Conservation (phyloP, 2,113 vertebrate genomes). For the Ramphastos sulfuratus region DNA sequence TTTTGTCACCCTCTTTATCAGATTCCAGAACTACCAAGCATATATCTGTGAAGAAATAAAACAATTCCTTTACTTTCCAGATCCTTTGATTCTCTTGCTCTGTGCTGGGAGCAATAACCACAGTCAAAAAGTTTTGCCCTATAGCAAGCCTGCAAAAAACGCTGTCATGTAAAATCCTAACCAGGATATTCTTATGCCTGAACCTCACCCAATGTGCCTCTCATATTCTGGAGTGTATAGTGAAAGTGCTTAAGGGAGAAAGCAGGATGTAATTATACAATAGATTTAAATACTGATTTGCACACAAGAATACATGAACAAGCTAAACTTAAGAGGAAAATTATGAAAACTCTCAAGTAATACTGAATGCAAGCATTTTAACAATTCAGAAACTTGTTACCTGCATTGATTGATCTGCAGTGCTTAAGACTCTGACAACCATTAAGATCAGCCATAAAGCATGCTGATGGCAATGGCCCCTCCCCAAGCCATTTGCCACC, state of each 20-base stretch:
- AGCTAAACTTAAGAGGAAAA: neutral
- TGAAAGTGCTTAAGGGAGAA: neutral
- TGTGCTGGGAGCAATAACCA: neutral
- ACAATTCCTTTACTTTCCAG: neutral
- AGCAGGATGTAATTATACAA: neutral
- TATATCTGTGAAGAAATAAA: constrained; percentile 41
- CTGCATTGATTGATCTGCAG: neutral
- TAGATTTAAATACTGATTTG: neutral
- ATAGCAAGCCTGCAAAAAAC: neutral
- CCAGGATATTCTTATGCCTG: neutral
- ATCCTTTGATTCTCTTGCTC: neutral
- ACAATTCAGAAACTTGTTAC: neutral
- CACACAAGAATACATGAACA: neutral
- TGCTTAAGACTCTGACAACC: neutral
- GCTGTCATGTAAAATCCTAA: neutral
- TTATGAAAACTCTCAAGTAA: neutral
- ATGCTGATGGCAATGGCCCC: neutral
- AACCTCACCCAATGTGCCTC: neutral
- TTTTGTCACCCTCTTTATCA: constrained; percentile 60
- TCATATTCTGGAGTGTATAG: neutral
- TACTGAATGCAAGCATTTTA: neutral
- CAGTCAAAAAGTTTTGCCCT: neutral
- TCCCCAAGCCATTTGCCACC: neutral
- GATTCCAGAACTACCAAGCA: constrained; percentile 49
- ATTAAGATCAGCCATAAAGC: neutral